Base-by-base conservation (phyloP, 2,888 invertebrate species). In the Cheilosia vulpina region DNA sequence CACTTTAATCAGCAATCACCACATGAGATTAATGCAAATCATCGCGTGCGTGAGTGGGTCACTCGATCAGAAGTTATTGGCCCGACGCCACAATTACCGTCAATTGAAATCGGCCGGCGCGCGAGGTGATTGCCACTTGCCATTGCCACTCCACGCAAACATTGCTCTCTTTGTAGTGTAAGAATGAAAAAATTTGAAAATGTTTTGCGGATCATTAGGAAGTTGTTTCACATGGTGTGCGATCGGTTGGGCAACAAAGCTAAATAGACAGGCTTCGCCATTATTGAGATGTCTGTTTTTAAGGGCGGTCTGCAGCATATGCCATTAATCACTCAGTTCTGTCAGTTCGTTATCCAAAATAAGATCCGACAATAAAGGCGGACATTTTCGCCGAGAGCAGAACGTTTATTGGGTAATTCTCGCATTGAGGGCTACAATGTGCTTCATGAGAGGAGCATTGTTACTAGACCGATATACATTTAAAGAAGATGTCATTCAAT, bases 31-130 rank as follows among this genome's bases (percentile, higher is more conserved):
- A 69, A 79, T 65, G 53, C 65, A 65, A 60, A 82, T 71, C 47
- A 60, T 75, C 62, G 79, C 63, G 62, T 68, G 63, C 62, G 52
- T 69, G 83, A 62, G 72, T 84, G 53, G 69, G 65, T 62, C 69
- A 69, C 53, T 78, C 72, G 77, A 75, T 69, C 69, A 69, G n/a
- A 69, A 58, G 58, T 47, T 68, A 31, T 57, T 66, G 38, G 65
- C 65, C 53, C 62, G 72, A 66, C 73, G 73, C 31, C 78, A 83
- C 57, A 78, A 57, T 63, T 76, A 65, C 66, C 11, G 47, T 68
- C 62, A 41, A 78, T 77, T 72, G 47, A 47, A 11, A 52, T 19
- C 6, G 47, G 17, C 58, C 15, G 45, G 7, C 31, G 45, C 9
- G 45, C 9, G 45, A 43, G 58, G 31, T 53, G 75, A 41, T 60